Evolutionary conservation across 2,113 vertebrate species (phyloP).

Genomic region (Sander lucioperca): DNA sequence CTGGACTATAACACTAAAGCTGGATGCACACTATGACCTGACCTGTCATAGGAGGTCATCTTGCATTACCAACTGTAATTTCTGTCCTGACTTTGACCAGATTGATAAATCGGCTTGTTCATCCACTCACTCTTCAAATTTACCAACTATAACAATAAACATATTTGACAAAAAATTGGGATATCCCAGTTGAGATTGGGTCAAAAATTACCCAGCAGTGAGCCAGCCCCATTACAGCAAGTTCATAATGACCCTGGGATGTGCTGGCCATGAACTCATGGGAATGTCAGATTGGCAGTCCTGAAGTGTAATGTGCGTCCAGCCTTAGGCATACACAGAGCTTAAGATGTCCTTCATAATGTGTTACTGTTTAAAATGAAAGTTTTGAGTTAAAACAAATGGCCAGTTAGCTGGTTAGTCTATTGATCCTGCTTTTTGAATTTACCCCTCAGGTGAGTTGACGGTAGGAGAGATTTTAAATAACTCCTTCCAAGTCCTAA

Average conservation of each 20-base stretch:
- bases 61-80: neutral
- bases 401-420: conserved; percentile 73
- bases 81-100: conserved; percentile 8
- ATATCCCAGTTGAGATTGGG: neutral
- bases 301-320: conserved; percentile 48
- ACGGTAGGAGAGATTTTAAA: conserved; percentile 85
- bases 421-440: conserved; percentile 84
- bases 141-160: neutral
- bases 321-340: conserved; percentile 30
- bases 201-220: neutral
- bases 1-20: conserved; percentile 48
- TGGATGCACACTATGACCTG: conserved; percentile 40
- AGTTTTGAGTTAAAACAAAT: conserved; percentile 39
- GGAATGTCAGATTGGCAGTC: neutral
- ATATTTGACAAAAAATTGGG: neutral
- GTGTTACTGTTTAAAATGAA: conserved; percentile 53
- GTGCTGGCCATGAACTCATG: conserved; percentile 20
- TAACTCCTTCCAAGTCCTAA: conserved; percentile 84
- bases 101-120: neutral
- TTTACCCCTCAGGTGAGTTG: conserved; percentile 84
- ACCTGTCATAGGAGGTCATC: conserved; percentile 20
- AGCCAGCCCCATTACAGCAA: neutral
- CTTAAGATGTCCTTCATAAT: conserved; percentile 46
- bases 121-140: neutral
- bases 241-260: neutral